Evolutionary conservation across 2,888 invertebrate genomes (phyloP).

Genomic region (Hypomecis punctinalis): DNA sequence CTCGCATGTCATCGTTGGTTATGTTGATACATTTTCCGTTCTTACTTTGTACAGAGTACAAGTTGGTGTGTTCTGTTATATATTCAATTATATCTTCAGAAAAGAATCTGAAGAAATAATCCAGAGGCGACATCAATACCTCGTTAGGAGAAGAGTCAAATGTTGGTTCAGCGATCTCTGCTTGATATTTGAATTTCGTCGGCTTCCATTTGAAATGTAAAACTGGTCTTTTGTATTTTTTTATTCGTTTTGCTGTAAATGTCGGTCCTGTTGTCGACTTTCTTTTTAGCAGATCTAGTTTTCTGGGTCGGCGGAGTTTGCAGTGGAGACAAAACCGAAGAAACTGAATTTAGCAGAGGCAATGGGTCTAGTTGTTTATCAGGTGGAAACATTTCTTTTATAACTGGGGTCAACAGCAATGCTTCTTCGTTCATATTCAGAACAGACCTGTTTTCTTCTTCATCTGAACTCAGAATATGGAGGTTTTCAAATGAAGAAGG

Average conservation of each 20-base stretch:
- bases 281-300: neutral
- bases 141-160: neutral
- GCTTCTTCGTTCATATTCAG: neutral
- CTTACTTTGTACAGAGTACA: neutral
- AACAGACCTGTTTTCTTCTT: neutral
- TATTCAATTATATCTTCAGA: conserved; percentile 12
- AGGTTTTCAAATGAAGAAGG: neutral
- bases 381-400: neutral
- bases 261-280: neutral
- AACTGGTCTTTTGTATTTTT: conserved; percentile 6
- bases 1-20: conserved; percentile 2
- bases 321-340: neutral
- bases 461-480: neutral
- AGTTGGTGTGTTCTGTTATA: conserved; percentile 4
- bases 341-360: neutral
- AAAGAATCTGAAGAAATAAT: neutral
- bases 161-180: neutral
- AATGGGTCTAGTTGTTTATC: neutral
- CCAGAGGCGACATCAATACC: neutral
- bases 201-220: conserved; percentile 5
- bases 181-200: neutral
- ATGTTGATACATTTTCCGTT: conserved; percentile 1
- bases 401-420: neutral
- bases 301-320: neutral
- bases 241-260: neutral